A percentile compares a stretch with the other conserved stretches of the same genome.
Conservation (phyloP, 1,140 invertebrate species). For the Brachionus angularis region DNA sequence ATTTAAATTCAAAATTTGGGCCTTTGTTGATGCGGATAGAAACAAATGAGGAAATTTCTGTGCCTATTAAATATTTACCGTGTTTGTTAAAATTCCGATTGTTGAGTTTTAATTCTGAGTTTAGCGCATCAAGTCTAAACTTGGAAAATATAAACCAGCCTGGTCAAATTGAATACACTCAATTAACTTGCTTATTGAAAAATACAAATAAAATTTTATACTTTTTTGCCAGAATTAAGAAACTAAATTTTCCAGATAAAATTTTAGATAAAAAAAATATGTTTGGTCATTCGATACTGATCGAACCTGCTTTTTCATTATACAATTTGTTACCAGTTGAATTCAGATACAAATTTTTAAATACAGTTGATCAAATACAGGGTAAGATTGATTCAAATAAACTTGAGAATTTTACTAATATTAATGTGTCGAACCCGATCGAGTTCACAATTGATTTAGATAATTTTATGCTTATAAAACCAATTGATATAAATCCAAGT, state of each 20-base stretch:
- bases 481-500: slow-evolving; percentile 21
- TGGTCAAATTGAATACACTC: slow-evolving; percentile 27
- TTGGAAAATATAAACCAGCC: not conserved
- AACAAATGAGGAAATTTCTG: slow-evolving; percentile 33
- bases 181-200: not conserved
- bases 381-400: slow-evolving; percentile 21
- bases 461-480: slow-evolving; percentile 12
- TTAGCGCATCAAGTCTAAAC: not conserved
- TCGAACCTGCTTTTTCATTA: slow-evolving; percentile 30
- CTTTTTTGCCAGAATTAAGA: slow-evolving; percentile 39
- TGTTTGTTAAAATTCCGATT: not conserved
- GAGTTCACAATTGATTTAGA: slow-evolving; percentile 17
- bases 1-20: not conserved
- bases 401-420: not conserved
- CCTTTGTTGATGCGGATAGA: not conserved
- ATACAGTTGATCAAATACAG: not conserved
- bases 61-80: slow-evolving; percentile 26
- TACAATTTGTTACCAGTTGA: slow-evolving; percentile 30
- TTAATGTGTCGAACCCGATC: slow-evolving; percentile 14
- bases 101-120: not conserved
- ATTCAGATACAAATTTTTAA: slow-evolving; percentile 2
- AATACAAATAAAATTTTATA: not conserved
- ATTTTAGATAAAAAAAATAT: not conserved
- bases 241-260: slow-evolving; percentile 2
- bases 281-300: slow-evolving; percentile 14